Evolutionary conservation across 1,140 invertebrate genomes (phyloP).

Genomic region (Halotydeus destructor): DNA sequence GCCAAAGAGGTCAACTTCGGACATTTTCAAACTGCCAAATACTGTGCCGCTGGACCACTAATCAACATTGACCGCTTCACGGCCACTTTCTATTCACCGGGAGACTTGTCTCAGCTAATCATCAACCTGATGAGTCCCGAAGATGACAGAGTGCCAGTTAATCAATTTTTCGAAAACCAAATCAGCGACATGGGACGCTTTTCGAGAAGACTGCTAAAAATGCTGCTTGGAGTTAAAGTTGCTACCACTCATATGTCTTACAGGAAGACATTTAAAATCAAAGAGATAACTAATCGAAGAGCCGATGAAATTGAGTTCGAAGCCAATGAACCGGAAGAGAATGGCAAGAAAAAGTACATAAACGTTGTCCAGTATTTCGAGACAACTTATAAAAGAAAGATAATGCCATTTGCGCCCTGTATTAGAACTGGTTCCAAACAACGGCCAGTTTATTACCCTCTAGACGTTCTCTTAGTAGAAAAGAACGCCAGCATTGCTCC

Average conservation of each 20-base stretch:
- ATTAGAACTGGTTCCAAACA: conserved; percentile 17
- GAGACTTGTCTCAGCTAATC: background rate
- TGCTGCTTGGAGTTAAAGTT: no score
- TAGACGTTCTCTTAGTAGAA: conserved; percentile 22
- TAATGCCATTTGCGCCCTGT: conserved; percentile 21
- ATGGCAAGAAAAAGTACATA: background rate
- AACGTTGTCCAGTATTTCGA: conserved; percentile 20
- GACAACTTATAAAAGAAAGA: conserved; percentile 17
- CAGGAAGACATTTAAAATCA: conserved; percentile 13
- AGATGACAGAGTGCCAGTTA: no score
- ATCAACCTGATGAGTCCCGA: background rate
- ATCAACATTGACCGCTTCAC: background rate
- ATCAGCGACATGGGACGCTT: no score
- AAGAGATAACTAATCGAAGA: conserved; percentile 7
- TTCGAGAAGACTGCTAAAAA: no score
- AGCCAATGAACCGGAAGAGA: background rate
- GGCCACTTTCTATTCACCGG: background rate
- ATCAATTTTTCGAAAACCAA: no score
- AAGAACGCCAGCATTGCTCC: conserved; percentile 19
- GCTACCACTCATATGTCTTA: conserved; percentile 15
- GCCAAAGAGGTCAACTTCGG: background rate
- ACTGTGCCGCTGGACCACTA: background rate
- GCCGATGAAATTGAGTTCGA: conserved; percentile 13
- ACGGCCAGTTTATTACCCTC: conserved; percentile 19
- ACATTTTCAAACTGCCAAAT: background rate